Evolutionary conservation across 2,797 vertebrate species (phyloP).

Genomic region (Gymnoscopelus microlampas): DNA sequence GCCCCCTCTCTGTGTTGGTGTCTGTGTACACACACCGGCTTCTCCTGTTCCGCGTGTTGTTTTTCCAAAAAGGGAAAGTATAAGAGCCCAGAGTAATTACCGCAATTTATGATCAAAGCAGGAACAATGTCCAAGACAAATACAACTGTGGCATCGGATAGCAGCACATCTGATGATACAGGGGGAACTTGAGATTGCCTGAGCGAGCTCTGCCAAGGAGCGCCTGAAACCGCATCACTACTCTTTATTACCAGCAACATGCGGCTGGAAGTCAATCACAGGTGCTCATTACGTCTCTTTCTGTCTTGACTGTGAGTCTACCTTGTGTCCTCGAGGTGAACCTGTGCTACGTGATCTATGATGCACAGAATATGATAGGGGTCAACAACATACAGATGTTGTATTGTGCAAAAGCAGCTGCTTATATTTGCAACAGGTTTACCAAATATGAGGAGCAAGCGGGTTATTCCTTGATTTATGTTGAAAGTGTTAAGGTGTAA

Average conservation of each 20-base stretch:
- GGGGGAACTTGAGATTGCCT: conserved; percentile 71
- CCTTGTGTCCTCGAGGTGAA: conserved; percentile 66
- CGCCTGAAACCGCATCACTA: conserved; percentile 66
- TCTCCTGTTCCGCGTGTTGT: conserved; percentile 79
- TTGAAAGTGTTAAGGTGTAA: conserved; percentile 3
- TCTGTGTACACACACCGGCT: conserved; percentile 54
- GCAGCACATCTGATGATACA: conserved; percentile 72
- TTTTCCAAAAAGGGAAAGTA: conserved; percentile 69
- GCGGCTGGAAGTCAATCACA: conserved; percentile 65
- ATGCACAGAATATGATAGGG: conserved; percentile 42
- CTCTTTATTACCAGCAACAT: conserved; percentile 58
- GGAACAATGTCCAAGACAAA: conserved; percentile 83
- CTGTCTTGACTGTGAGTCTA: conserved; percentile 18
- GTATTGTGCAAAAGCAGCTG: conserved; percentile 30
- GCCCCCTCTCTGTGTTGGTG: conserved; percentile 37
- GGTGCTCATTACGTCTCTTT: conserved; percentile 51
- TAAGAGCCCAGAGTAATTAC: conserved; percentile 78
- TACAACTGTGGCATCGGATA: conserved; percentile 75
- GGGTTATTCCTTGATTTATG: background rate
- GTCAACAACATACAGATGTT: conserved; percentile 31
- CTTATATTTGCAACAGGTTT: background rate
- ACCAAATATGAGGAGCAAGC: conserved; percentile 7
- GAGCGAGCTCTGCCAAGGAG: conserved; percentile 68
- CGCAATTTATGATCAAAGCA: conserved; percentile 83
- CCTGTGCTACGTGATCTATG: conserved; percentile 37